Conservation (phyloP, 2,888 invertebrate genomes). For the Noctua janthina region DNA sequence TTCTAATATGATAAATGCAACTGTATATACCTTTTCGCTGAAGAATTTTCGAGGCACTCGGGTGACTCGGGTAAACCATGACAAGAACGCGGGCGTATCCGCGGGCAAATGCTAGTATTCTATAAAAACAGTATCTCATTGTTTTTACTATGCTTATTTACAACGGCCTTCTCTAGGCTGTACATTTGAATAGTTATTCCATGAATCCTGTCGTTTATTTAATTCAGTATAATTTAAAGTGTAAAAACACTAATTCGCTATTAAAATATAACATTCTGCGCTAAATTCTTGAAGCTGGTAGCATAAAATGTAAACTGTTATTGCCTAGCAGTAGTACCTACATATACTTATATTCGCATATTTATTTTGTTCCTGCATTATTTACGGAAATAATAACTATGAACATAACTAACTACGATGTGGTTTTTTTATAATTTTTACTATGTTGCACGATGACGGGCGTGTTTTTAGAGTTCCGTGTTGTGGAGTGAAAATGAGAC, state of each 20-base stretch:
- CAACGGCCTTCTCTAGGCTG: constrained; percentile 23
- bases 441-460: constrained; percentile 35
- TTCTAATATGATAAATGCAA: background rate
- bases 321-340: constrained; percentile 22
- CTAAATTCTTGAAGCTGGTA: constrained; percentile 42
- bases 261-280: constrained; percentile 41
- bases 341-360: constrained; percentile 34
- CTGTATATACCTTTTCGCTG: background rate
- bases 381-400: constrained; percentile 67
- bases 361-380: constrained; percentile 56
- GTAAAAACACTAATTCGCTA: constrained; percentile 46
- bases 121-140: background rate
- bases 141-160: background rate
- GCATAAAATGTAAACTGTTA: constrained; percentile 45
- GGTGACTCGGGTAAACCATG: background rate
- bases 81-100: background rate
- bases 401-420: constrained; percentile 45
- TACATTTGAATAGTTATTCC: constrained; percentile 48
- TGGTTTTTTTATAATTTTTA: constrained; percentile 40
- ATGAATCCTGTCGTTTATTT: constrained; percentile 34
- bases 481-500: constrained; percentile 8
- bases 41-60: background rate
- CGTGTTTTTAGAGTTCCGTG: constrained; percentile 48
- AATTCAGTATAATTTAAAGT: constrained; percentile 44
- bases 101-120: background rate